Evolutionary conservation across 2,888 invertebrate genomes (phyloP).

Genomic region (Drosophila macrospina): DNA sequence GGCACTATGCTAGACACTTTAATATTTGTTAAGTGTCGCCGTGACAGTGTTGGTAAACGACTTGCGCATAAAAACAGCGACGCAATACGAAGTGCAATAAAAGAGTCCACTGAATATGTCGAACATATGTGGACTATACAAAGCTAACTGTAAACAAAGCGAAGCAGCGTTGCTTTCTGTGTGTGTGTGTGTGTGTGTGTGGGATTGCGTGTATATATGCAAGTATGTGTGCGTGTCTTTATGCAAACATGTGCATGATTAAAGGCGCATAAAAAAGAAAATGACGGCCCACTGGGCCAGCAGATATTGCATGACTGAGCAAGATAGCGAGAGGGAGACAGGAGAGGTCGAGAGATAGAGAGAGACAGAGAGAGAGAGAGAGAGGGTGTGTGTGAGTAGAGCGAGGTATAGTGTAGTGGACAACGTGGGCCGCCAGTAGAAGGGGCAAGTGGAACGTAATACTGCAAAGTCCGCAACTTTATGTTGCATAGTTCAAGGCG

Average conservation of each 20-base stretch:
- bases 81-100: constrained; percentile 54
- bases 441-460: constrained; percentile 3
- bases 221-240: constrained; percentile 10
- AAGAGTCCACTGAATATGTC: constrained; percentile 61
- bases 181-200: constrained; percentile 11
- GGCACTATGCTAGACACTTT: constrained; percentile 31
- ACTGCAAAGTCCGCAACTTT: constrained; percentile 25
- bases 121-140: constrained; percentile 72
- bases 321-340: not conserved
- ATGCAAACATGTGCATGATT: constrained; percentile 60
- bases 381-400: no score
- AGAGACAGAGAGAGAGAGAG: not conserved
- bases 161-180: constrained; percentile 1
- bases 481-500: constrained; percentile 59
- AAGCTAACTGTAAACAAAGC: constrained; percentile 73
- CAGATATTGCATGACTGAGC: constrained; percentile 15
- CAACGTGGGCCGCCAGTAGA: not conserved
- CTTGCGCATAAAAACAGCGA: constrained; percentile 33
- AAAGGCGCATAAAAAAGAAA: constrained; percentile 47
- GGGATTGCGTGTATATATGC: constrained; percentile 12
- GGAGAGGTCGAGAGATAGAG: not conserved
- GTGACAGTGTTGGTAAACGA: constrained; percentile 64
- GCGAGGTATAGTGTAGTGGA: not conserved
- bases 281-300: constrained; percentile 37
- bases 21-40: constrained; percentile 60